Evolutionary conservation across 2,797 vertebrate species (phyloP).

Genomic region (Crypturellus tataupa): DNA sequence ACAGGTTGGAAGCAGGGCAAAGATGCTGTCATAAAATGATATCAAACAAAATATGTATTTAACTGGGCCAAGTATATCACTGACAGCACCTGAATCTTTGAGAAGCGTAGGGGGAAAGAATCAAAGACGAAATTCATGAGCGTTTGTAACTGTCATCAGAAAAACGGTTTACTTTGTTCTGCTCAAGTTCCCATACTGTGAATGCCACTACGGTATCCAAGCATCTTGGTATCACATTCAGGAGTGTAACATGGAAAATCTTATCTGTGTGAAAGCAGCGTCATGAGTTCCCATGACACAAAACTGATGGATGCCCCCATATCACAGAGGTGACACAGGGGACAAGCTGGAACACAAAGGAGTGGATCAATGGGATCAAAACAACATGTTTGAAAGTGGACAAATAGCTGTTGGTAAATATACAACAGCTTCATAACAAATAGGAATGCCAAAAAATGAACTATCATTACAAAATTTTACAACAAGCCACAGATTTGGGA

Average conservation of each 20-base stretch:
- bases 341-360: slow-evolving; percentile 53
- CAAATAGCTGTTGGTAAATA: slow-evolving; percentile 49
- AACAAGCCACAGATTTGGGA: not conserved
- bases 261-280: slow-evolving; percentile 23
- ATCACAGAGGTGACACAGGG: slow-evolving; percentile 61
- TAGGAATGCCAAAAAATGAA: not conserved
- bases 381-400: slow-evolving; percentile 32
- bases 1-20: not conserved
- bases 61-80: not conserved
- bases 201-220: not conserved
- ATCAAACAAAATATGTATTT: not conserved
- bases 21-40: not conserved
- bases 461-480: not conserved
- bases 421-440: not conserved
- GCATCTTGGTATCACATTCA: not conserved
- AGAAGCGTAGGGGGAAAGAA: not conserved
- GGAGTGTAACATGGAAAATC: slow-evolving; percentile 57
- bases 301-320: slow-evolving; percentile 30
- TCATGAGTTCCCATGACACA: slow-evolving; percentile 24
- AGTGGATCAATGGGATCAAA: slow-evolving; percentile 66
- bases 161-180: not conserved
- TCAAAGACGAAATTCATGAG: slow-evolving; percentile 21
- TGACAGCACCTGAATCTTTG: not conserved
- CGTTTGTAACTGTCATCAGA: slow-evolving; percentile 31
- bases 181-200: not conserved